A percentile compares a stretch with the other conserved stretches of the same genome.
phyloP scores from a whole-genome alignment of 2,888 invertebrate species.

The Troglohyphantes excavatus region DNA sequence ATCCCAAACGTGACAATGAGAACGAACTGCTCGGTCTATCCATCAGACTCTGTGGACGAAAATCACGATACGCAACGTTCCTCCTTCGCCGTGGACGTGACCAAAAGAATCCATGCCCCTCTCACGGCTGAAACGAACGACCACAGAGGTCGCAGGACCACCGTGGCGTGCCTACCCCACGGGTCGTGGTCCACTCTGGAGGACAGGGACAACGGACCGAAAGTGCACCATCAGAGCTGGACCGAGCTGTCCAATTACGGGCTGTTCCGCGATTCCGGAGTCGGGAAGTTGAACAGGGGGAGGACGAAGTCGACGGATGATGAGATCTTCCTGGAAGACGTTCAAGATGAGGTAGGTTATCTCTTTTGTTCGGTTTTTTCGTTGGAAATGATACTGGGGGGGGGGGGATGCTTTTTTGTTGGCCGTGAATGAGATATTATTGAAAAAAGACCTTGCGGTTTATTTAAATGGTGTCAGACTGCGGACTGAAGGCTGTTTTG shows the following conservation, averaged over 20 bases:
- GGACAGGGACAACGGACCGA: background rate
- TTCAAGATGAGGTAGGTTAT: slow-evolving; percentile 67
- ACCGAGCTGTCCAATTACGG: slow-evolving; percentile 48
- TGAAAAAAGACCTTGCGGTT: no score
- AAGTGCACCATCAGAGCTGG: slow-evolving; percentile 45
- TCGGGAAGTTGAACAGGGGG: slow-evolving; percentile 1
- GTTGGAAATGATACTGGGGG: background rate
- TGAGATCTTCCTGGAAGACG: slow-evolving; percentile 68
- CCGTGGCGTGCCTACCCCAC: slow-evolving; percentile 51
- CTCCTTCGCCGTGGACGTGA: slow-evolving; percentile 40
- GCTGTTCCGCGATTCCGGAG: background rate
- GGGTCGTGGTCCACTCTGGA: background rate
- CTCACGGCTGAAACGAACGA: background rate
- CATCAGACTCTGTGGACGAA: slow-evolving; percentile 22
- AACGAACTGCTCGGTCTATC: slow-evolving; percentile 41
- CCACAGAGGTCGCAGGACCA: slow-evolving; percentile 23
- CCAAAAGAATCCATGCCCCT: background rate
- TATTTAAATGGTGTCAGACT: no score
- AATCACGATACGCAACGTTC: slow-evolving; percentile 20
- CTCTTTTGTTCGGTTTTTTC: background rate
- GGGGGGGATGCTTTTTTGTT: background rate
- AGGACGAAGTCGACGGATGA: slow-evolving; percentile 24
- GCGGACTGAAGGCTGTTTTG: no score
- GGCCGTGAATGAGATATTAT: no score
- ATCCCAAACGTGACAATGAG: slow-evolving; percentile 26